Evolutionary conservation across 1,140 invertebrate genomes (phyloP).

Genomic region (Drosophila ficusphila): DNA sequence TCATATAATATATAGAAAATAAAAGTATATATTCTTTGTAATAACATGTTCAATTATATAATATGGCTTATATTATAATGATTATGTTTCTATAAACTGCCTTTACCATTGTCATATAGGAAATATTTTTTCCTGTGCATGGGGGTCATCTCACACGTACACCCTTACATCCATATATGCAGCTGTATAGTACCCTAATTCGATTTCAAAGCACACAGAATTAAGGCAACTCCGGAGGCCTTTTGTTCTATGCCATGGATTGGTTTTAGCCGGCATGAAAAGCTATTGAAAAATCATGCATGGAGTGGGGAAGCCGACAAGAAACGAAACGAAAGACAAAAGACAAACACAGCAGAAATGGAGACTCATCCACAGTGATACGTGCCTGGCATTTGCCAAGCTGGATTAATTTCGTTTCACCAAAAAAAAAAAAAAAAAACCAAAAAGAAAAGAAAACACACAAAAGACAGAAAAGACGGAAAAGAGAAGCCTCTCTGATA

Average conservation of each 20-base stretch:
- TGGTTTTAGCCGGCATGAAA: conserved; percentile 22
- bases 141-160: conserved; percentile 21
- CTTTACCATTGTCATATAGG: background rate
- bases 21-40: no score
- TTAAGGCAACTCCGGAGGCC: conserved; percentile 59
- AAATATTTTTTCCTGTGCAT: background rate
- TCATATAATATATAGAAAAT: no score
- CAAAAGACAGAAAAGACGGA: conserved; percentile 2
- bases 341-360: conserved; percentile 70
- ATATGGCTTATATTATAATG: no score
- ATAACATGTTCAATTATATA: no score
- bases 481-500: conserved; percentile 7
- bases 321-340: conserved; percentile 38
- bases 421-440: conserved; percentile 1
- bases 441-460: conserved; percentile 23
- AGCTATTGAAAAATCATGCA: conserved; percentile 74
- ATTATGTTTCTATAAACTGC: no score
- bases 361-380: conserved; percentile 60
- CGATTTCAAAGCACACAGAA: conserved; percentile 74
- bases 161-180: conserved; percentile 12
- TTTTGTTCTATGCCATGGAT: conserved; percentile 53
- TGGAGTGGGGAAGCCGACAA: conserved; percentile 9
- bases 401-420: conserved; percentile 77
- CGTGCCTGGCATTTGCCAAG: conserved; percentile 77
- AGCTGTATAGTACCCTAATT: conserved; percentile 61